Evolutionary conservation across 2,113 vertebrate species (phyloP).

Genomic region (Gallinago jamesoni): DNA sequence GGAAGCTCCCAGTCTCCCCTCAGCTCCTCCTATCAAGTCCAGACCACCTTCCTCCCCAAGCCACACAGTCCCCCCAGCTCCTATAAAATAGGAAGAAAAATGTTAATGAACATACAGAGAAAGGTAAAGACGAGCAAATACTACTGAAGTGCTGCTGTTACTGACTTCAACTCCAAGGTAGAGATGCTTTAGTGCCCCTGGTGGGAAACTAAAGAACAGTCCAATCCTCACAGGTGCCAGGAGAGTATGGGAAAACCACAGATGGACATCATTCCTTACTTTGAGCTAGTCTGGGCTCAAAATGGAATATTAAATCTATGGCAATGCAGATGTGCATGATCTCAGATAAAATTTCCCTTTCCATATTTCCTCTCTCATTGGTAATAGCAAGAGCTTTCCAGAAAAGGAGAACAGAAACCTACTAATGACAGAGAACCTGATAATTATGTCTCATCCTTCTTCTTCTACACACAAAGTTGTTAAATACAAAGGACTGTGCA

Average conservation of each 20-base stretch:
- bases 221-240: neutral
- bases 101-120: neutral
- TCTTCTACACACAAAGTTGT: neutral
- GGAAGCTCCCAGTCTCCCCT: neutral
- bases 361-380: neutral
- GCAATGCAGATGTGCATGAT: neutral
- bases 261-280: neutral
- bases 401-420: neutral
- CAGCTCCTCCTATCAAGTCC: neutral
- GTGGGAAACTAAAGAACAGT: neutral
- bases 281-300: neutral
- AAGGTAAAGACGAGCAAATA: neutral
- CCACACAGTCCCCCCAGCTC: rapidly evolving
- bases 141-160: neutral
- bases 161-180: neutral
- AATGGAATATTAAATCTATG: neutral
- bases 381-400: neutral
- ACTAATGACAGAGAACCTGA: neutral
- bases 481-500: neutral
- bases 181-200: neutral
- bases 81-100: neutral
- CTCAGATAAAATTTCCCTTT: neutral
- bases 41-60: neutral
- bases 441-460: neutral
- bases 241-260: neutral